Evolutionary conservation across 2,888 invertebrate genomes (phyloP), one percentile per base, ranked within the genome.

Genomic region (Hanleya hanleyi): DNA sequence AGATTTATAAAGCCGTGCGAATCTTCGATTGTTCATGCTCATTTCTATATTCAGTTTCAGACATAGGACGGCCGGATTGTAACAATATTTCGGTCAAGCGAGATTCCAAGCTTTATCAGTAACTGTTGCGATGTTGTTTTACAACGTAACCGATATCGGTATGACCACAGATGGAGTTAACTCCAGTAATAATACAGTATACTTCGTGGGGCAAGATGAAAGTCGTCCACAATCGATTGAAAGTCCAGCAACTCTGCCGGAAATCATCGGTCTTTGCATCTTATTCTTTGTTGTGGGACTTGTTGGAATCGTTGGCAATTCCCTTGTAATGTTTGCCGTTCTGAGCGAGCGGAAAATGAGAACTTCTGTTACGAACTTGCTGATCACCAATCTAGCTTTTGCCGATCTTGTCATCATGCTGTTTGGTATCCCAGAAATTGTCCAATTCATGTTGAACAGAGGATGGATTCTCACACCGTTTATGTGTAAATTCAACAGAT

Each of bases 401-500:
- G 87, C 89, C 18, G 90, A 90, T 67, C 74, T 89, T 18, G 71
- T 87, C 33, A 87, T 89, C 57, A 86, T 90, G 86, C 50, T 89
- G 18, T 83, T 85, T 26, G 89, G 89, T 18, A 77, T 90, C 22
- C 89, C 89, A 18, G 90, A 90, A 64, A 87, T 89, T 66, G 81
- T 86, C 0, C 81, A 84, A 73, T 89, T 88, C 73, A 84, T 90
- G 75, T 69, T 83, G 61, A 85, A 88, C 77, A 71, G 74, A 6
- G 89, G 89, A 26, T 90, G 90, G 90, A 76, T 83, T 36, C 73
- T 89, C 41, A 86, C 86, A 18, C 65, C 80, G 61, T 61, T 82
- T 3, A 69, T 89, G 70, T 92, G 92, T 75, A 89, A 89, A 69
- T 70, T 87, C 2, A 80, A 88, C 37, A 79, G 91, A 6, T 91